Base-by-base conservation (phyloP, 2,113 vertebrate genomes). In the Myrmecobius fasciatus region DNA sequence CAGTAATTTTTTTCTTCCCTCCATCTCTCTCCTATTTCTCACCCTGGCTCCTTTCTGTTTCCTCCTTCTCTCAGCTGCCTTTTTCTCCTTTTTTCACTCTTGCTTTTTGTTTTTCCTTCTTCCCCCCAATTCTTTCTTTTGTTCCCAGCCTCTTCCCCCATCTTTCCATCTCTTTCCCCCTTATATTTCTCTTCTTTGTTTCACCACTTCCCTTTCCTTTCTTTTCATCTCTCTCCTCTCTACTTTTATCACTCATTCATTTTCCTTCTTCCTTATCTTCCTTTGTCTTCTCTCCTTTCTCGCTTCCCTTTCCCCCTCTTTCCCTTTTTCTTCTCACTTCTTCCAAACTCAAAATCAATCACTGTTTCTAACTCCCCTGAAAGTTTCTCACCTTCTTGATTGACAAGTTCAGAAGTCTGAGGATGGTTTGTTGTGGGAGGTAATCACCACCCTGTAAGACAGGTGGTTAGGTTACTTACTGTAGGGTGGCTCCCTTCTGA, bases 211-310 rank as follows among this genome's bases (percentile, higher is more conserved):
- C 67, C 36, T 48, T 48, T 48, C 48, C 14, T n/a, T 17, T 67
- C 60, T 67, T n/a, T 17, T 36, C 14, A 75, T 75, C 20, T 75
- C 36, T 75, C 67, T 75, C 31, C 14, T n/a, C 36, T 75, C 12
- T 36, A n/a, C 36, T 17, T 75, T 75, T n/a, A 10, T 60, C 12
- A 67, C 31, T 67, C 31, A 67, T 67, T 67, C 20, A 6, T 83
- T 83, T 17, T 43, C 67, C 17, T 43, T 83, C 4, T 3, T 3
- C 20, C 20, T 83, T 8, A 75, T 83, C 67, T 24, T n/a, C 3
- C 31, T 20, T 12, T 60, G 11, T 60, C 26, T 31, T 83, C 46
- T 94, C 91, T 49, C 75, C 56, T 89, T 94, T 51, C 56, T 96
- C 52, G 54, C 25, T 94, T 28, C 43, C 46, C 89, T 48, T 83